phyloP scores from a whole-genome alignment of 2,888 invertebrate genomes.

The Orthosia cruda region DNA sequence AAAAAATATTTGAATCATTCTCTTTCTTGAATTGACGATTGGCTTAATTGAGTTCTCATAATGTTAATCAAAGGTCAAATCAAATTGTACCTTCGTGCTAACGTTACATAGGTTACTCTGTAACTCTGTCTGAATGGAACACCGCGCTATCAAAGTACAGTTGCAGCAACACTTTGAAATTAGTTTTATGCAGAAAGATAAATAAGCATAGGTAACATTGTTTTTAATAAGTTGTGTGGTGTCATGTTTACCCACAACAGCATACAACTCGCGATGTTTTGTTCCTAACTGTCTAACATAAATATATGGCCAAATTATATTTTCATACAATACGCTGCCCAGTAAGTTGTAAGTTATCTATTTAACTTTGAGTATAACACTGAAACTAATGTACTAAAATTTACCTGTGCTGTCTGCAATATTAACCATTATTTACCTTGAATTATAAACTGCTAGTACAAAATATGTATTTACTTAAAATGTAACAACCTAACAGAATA shows the following conservation, averaged over 20 bases:
- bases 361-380: constrained; percentile 7
- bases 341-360: constrained; percentile 7
- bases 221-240: constrained; percentile 25
- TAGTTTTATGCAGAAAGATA: constrained; percentile 15
- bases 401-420: not conserved
- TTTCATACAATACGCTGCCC: constrained; percentile 21
- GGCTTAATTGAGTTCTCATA: too few relatives aligned
- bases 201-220: not conserved
- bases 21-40: too few relatives aligned
- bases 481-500: not conserved
- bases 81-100: too few relatives aligned
- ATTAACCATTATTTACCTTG: not conserved
- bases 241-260: constrained; percentile 34
- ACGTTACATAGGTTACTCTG: not conserved
- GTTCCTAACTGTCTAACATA: constrained; percentile 44
- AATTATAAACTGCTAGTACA: not conserved
- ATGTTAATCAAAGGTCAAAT: too few relatives aligned
- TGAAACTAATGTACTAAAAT: constrained; percentile 3
- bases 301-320: constrained; percentile 39
- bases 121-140: too few relatives aligned
- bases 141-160: not conserved
- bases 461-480: not conserved
- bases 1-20: too few relatives aligned
- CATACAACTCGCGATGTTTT: constrained; percentile 26
- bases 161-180: constrained; percentile 5